phyloP scores from a whole-genome alignment of 2,797 vertebrate genomes.

The Geotrypetes seraphini region DNA sequence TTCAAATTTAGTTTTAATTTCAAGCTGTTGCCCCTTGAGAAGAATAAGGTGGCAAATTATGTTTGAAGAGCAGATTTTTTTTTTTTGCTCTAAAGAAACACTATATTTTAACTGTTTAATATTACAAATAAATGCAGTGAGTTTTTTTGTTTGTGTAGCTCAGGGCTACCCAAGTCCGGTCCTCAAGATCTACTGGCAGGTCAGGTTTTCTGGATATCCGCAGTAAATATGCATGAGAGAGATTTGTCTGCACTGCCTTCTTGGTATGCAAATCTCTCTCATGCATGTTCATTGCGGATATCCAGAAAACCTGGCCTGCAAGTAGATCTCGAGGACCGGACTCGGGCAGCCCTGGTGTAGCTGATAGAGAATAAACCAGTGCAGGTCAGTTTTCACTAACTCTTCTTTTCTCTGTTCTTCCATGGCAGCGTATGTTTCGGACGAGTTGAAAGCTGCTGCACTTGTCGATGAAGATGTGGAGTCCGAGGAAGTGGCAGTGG shows the following conservation, averaged over 20 bases:
- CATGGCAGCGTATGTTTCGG: conserved; percentile 82
- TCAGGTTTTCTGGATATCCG: no score
- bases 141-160: conserved; percentile 39
- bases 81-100: conserved; percentile 70
- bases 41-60: conserved; percentile 99
- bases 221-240: no score
- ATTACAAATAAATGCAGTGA: conserved; percentile 58
- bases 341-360: no score
- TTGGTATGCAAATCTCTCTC: no score
- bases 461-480: conserved; percentile 82
- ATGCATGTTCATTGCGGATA: no score
- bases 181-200: no score
- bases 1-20: conserved; percentile 99
- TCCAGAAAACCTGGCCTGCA: no score
- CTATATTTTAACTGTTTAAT: conserved; percentile 74
- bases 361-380: conserved; percentile 19
- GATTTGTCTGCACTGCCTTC: no score
- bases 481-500: conserved; percentile 68
- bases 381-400: conserved; percentile 38
- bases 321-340: no score
- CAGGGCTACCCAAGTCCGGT: no score
- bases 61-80: conserved; percentile 90
- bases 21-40: conserved; percentile 99
- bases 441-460: conserved; percentile 90
- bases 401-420: conserved; percentile 13